Conservation (phyloP, 92 coral and sea anemone genomes). For the Bergia puertoricense region DNA sequence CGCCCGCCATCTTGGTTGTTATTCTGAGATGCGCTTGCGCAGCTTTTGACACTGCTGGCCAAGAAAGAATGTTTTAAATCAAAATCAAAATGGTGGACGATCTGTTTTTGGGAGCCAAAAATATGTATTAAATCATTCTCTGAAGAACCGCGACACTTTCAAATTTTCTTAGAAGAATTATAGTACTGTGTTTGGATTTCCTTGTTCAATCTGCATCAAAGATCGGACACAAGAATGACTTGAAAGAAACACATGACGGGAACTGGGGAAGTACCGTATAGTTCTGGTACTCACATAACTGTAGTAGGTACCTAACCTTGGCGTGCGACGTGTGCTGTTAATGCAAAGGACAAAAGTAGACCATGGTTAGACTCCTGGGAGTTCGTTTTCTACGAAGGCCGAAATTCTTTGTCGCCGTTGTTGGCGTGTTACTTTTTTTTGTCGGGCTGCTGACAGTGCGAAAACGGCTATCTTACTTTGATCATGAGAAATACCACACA, state of each 20-base stretch:
- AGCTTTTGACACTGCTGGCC: not conserved
- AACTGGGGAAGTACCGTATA: too few relatives aligned
- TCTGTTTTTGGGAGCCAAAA: not conserved
- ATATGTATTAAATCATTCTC: too few relatives aligned
- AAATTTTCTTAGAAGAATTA: not conserved
- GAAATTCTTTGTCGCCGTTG: conserved; percentile 15
- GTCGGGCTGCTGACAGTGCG: conserved; percentile 6
- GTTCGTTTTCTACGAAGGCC: conserved; percentile 29
- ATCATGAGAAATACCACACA: not conserved
- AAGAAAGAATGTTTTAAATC: not conserved
- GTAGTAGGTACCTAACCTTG: too few relatives aligned
- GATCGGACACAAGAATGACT: not conserved
- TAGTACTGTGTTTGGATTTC: not conserved
- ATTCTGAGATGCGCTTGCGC: not conserved
- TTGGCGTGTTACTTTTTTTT: conserved; percentile 10
- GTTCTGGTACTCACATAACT: too few relatives aligned
- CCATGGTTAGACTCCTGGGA: conserved; percentile 26
- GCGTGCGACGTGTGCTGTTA: too few relatives aligned
- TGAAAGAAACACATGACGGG: too few relatives aligned
- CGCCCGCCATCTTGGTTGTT: conserved; percentile 1
- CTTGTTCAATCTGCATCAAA: not conserved
- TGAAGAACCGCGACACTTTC: not conserved
- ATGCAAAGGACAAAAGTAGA: not conserved
- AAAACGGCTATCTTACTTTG: not conserved
- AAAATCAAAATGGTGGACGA: not conserved